These are phyloP conservation scores for Stenotaenia linearis DNA, from an alignment of 2,888 invertebrate species.

Conservation along the genomic window DNA sequence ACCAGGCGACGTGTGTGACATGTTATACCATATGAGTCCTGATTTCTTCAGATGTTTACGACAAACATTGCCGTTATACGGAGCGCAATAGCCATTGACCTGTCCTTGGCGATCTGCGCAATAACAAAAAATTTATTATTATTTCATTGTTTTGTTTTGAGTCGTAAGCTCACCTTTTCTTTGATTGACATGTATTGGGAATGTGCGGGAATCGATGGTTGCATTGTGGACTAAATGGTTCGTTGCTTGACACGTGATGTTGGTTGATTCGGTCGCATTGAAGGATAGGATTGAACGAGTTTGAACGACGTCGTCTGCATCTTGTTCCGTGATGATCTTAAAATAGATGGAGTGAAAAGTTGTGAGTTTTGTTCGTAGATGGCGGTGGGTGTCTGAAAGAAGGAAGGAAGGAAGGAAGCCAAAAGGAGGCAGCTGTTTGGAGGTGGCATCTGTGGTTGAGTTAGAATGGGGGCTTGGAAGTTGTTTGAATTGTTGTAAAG, in stretches of 20 bases:
- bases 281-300: slow-evolving; percentile 42
- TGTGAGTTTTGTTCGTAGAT: background rate
- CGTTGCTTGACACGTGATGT: slow-evolving; percentile 42
- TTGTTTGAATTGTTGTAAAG: too few species aligned
- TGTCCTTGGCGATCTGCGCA: slow-evolving; percentile 37
- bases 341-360: background rate
- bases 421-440: too few species aligned
- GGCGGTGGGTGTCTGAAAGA: too few species aligned
- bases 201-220: slow-evolving; percentile 39
- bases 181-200: slow-evolving; percentile 38
- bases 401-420: too few species aligned
- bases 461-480: too few species aligned
- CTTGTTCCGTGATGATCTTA: slow-evolving; percentile 36
- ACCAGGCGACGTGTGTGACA: slow-evolving; percentile 59
- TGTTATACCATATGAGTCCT: slow-evolving; percentile 67
- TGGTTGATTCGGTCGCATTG: slow-evolving; percentile 42
- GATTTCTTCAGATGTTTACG: slow-evolving; percentile 55
- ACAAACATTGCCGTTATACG: slow-evolving; percentile 79
- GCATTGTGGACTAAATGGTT: slow-evolving; percentile 39
- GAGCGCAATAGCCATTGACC: slow-evolving; percentile 68
- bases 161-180: slow-evolving; percentile 39
- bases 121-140: background rate
- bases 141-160: too few species aligned
- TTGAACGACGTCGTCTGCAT: slow-evolving; percentile 38
- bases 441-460: too few species aligned